Base-by-base conservation (phyloP, 2,888 invertebrate species). In the Agrotis ipsilon region DNA sequence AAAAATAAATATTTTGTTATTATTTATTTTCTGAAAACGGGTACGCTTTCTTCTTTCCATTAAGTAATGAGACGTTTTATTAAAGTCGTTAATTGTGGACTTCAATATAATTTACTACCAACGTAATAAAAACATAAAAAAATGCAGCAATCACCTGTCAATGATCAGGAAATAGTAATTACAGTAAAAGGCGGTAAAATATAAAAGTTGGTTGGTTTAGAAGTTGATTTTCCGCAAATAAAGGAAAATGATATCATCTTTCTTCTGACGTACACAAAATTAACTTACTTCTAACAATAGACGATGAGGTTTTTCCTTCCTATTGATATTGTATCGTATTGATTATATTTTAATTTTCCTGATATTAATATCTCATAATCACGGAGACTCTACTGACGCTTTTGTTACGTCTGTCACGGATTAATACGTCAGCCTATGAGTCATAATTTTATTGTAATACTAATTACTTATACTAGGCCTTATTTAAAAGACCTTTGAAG, bases 351-450 rank as follows among this genome's bases (percentile, higher is more conserved):
- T 61, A 27, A 21, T 78, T 75, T 55, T 58, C 70, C 51, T 62
- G 61, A 51, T 55, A 70, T 66, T 65, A 60, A 62, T 75, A 63
- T 13, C 65, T 70, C 70, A 52, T 48, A 27, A 59, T 59, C 54
- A 78, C 51, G 70, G 27, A 48, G 43, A 24, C 19, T n/a, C 48
- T 16, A 52, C 39, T 27, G 52, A 43, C 39, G 49, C 39, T 58
- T 63, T 58, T 46, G 24, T 52, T 57, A 51, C 13, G 46, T 65
- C 2, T 46, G 7, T 54, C n/a, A 52, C 24, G 11, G 48, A 18
- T 49, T 18, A 43, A 54, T 24, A 63, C 51, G 51, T 75, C 70
- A 70, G n/a, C 14, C 7, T 1, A 18, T 51, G 27, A 58, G 58
- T 62, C 75, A 66, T 24, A 24, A 19, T 16, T 57, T 32, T 43